phyloP scores from a whole-genome alignment of 2,797 vertebrate genomes.

The Stomatorhinus walkeri region DNA sequence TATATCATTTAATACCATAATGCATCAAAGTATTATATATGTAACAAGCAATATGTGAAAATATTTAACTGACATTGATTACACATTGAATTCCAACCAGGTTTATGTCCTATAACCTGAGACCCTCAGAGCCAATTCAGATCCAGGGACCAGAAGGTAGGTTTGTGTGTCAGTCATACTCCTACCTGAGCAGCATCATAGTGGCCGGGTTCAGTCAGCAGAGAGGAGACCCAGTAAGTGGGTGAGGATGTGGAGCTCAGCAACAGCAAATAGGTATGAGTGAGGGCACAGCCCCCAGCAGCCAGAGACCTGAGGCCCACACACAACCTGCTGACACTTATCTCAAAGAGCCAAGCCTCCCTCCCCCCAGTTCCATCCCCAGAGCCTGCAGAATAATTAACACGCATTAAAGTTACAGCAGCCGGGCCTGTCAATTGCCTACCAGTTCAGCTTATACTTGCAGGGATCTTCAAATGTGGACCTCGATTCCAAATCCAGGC shows the following conservation, averaged over 20 bases:
- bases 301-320: conserved; percentile 31
- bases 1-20: background rate
- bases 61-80: background rate
- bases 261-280: conserved; percentile 38
- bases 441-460: conserved; percentile 41
- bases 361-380: background rate
- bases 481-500: too few species aligned
- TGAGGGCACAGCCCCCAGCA: conserved; percentile 31
- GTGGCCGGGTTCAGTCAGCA: conserved; percentile 37
- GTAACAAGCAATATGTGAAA: background rate
- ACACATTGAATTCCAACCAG: background rate
- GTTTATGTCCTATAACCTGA: background rate
- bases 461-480: too few species aligned
- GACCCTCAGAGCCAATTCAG: background rate
- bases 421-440: conserved; percentile 42
- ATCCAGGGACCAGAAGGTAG: background rate
- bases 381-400: conserved; percentile 55
- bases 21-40: background rate
- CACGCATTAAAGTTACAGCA: conserved; percentile 59
- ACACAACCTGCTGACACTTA: conserved; percentile 39
- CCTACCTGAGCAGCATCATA: conserved; percentile 51
- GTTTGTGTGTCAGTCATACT: background rate
- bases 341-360: conserved; percentile 4
- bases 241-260: conserved; percentile 30
- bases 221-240: background rate